phyloP scores from a whole-genome alignment of 2,888 invertebrate species.

The Podotricha telesiphe region DNA sequence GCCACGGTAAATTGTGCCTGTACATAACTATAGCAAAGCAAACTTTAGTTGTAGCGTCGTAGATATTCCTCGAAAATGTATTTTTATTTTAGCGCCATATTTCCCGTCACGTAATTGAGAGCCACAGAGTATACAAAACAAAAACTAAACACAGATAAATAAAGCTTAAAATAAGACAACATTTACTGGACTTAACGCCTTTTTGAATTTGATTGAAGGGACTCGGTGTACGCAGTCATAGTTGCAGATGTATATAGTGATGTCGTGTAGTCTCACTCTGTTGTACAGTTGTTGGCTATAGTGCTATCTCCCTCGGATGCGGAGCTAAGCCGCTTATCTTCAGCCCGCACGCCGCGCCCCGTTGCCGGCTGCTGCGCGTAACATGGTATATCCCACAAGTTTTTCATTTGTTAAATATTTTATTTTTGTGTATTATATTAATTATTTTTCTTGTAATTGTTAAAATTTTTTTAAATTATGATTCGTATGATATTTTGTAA shows the following conservation, averaged over 20 bases:
- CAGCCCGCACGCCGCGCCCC: constrained; percentile 78
- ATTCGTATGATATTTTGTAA: neutral
- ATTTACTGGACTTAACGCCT: constrained; percentile 51
- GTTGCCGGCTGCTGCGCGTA: constrained; percentile 74
- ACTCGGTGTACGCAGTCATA: constrained; percentile 69
- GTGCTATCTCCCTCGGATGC: constrained; percentile 63
- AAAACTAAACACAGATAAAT: constrained; percentile 37
- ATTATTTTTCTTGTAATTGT: constrained; percentile 1
- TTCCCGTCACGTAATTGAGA: constrained; percentile 51
- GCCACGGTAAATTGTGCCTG: constrained; percentile 66
- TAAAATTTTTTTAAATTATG: neutral
- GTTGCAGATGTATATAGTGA: constrained; percentile 77
- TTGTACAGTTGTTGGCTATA: constrained; percentile 45
- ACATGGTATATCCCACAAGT: constrained; percentile 67
- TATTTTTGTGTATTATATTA: constrained; percentile 30
- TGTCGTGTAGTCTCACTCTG: constrained; percentile 59
- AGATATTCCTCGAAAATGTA: constrained; percentile 82
- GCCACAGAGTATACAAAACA: constrained; percentile 43
- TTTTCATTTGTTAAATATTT: constrained; percentile 44
- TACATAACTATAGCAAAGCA: constrained; percentile 61
- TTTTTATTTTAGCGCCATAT: constrained; percentile 76
- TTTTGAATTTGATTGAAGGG: constrained; percentile 49
- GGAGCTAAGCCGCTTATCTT: constrained; percentile 83
- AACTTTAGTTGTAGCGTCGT: constrained; percentile 77
- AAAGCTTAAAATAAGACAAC: constrained; percentile 48